Base-by-base conservation (phyloP, 2,113 vertebrate species). In the Mastomys natalensis region DNA sequence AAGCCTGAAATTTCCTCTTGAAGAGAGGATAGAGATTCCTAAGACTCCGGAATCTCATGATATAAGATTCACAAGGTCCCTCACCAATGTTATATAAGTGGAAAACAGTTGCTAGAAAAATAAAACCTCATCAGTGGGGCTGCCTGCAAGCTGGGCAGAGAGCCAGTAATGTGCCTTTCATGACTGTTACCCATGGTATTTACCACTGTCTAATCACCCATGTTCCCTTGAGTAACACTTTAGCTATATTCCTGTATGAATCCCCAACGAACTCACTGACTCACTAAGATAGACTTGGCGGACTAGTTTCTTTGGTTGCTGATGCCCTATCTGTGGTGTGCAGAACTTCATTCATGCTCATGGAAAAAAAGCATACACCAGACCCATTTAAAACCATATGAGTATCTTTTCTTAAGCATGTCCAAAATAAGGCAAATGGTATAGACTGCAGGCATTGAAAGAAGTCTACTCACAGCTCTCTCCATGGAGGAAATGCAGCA, bases 321-420 rank as follows among this genome's bases (percentile, higher is more conserved):
- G 31, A 5, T 37, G 29, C 62, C 11, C 45, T 66, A 51, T 37
- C 31, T 26, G 45, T 4, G 5, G 1, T 70, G 21, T 51, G 31
- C 3, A 70, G 19, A 26, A 24, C 6, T 53, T 53, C 6, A 37
- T 87, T 37, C 19, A 68, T 29, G 43, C 7, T 85, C 40, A 9
- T 6, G 5, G 34, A 3, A 12, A 12, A 87, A 87, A 70, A 15
- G 21, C 16, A 53, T 70, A 7, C 31, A 37, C 13, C 3, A 31
- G 10, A 11, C 0, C 29, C 37, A 51, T 68, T 17, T 68, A 60
- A 87, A 74, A 0, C 22, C 19, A 53, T 0, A 22, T 15, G 0
- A 43, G 29, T 24, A 48, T 88, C 43, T 78, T n/a, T n/a, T 90
- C 43, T 74, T 90, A 24, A 58, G 43, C 5, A 72, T 55, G 74